Percentiles rank a stretch among this genome's conserved stretches.
phyloP scores from a whole-genome alignment of 2,113 vertebrate species.

The Leucoraja erinaceus region DNA sequence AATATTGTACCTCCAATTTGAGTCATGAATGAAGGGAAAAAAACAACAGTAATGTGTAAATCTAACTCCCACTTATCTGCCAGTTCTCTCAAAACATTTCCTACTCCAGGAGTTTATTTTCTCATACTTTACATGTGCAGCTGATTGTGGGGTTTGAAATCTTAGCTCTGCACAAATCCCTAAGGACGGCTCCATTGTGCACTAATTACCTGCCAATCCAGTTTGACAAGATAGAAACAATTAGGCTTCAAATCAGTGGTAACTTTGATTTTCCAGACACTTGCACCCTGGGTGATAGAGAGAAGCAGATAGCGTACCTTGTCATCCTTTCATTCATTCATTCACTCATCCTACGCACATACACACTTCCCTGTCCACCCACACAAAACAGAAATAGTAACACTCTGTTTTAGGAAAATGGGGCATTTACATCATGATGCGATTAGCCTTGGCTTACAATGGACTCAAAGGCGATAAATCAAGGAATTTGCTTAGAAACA shows the following conservation, averaged over 20 bases:
- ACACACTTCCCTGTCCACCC: not conserved
- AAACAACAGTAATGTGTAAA: not conserved
- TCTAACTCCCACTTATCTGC: not conserved
- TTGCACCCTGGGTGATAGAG: not conserved
- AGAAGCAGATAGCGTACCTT: not conserved
- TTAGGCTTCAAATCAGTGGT: not conserved
- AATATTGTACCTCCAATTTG: not conserved
- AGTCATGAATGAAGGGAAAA: not conserved
- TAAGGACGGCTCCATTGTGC: not conserved
- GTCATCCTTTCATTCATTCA: not conserved
- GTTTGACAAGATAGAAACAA: not conserved
- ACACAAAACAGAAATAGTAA: not conserved
- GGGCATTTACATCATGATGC: not conserved
- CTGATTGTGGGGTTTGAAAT: not conserved
- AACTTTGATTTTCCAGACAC: not conserved
- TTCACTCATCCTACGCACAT: not conserved
- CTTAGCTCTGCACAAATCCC: not conserved
- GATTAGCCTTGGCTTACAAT: not conserved
- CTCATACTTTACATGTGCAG: not conserved
- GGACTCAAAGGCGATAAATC: not conserved
- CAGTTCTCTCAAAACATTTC: not conserved
- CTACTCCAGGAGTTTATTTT: not conserved
- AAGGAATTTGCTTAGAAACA: not conserved
- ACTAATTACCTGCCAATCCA: not conserved
- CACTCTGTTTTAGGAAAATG: not conserved